Evolutionary conservation across 2,113 vertebrate genomes (phyloP), one percentile per base, ranked within the genome.

Genomic region (Leptobrachium leishanense): DNA sequence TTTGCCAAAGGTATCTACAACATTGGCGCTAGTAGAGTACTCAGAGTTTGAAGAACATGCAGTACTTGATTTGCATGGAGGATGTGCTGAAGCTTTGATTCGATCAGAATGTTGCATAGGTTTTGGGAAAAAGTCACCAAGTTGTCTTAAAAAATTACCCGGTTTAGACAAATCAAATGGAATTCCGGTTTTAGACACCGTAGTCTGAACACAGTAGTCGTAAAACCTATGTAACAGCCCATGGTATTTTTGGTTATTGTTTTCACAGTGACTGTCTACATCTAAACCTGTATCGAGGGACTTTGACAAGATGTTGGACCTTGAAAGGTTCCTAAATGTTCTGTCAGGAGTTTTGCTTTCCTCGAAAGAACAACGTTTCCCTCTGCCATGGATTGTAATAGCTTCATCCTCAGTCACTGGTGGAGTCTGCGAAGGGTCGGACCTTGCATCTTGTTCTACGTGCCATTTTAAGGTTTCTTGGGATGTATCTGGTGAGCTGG

Each of bases 251-350:
- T 87, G 89, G 72, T 88, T 77, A 55, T 84, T 78, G 62, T 88
- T 77, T 6, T 0, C 41, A 31, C 40, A 55, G 8, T 43, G 31
- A 84, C 87, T 70, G 2, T 88, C 86, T 11, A 92, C 88, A 76
- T 93, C 83, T 11, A 91, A 87, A 63, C 91, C 86, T 0, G 90
- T 95, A 78, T 92, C 89, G 83, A 94, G 85, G 77, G 93, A 94
- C 85, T 90, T 84, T 81, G 92, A 95, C 84, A 94, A 91, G 69
- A 93, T 88, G 92, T 88, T 91, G n/a, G 84, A 85, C 84, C 84
- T 91, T 81, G 87, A 87, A 13, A 84, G 88, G 75, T 86, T 88
- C 84, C 90, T 86, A 87, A 84, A 86, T 12, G 62, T 12, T 0
- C 0, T 9, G 6, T 68, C 20, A 0, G 12, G 5, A 0, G 71